These are phyloP conservation scores for Dendrocincla tyrannina DNA, from an alignment of 2,797 vertebrate species.

Conservation along the genomic window DNA sequence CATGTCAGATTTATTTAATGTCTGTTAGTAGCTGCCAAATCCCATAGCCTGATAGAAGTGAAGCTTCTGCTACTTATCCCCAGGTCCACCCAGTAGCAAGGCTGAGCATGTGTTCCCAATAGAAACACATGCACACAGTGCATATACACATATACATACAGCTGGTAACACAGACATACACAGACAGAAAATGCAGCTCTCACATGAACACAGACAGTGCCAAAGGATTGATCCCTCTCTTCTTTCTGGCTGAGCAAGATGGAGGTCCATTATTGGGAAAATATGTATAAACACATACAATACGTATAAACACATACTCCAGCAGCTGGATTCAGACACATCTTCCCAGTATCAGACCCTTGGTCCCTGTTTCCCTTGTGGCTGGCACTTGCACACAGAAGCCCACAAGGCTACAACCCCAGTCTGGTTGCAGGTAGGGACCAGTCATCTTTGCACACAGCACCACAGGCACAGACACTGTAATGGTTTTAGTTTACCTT, in stretches of 20 bases:
- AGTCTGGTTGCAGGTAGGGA: neutral
- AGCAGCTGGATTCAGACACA: neutral
- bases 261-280: neutral
- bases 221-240: neutral
- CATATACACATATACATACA: fast-evolving
- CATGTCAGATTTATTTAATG: neutral
- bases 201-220: neutral
- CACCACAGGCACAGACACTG: neutral
- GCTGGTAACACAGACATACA: neutral
- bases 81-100: neutral
- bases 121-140: neutral
- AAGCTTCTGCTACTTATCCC: neutral
- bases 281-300: neutral
- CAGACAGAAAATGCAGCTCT: neutral
- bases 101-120: neutral
- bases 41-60: neutral
- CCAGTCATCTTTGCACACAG: neutral
- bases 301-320: neutral
- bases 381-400: neutral
- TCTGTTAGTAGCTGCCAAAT: neutral
- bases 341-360: neutral
- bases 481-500: no score
- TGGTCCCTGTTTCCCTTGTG: neutral
- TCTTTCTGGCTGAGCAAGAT: neutral
- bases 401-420: neutral